Evolutionary conservation across 2,888 invertebrate species (phyloP).

Genomic region (Cerastis rubricosa): DNA sequence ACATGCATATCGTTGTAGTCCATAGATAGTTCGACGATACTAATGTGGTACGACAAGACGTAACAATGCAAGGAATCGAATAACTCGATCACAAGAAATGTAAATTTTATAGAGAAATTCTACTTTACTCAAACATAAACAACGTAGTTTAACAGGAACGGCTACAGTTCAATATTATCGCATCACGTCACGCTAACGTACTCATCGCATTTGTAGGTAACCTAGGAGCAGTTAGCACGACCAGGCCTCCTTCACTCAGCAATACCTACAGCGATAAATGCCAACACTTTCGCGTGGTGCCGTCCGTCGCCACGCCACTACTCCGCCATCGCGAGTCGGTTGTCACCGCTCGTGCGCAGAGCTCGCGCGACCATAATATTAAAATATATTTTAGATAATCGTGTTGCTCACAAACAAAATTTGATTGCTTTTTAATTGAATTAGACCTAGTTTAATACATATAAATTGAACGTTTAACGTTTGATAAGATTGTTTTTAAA

Average conservation of each 20-base stretch:
- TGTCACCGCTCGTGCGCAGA: no score
- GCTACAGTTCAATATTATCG: background rate
- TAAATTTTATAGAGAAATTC: background rate
- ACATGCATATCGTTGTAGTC: slow-evolving; percentile 5
- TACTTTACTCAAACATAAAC: background rate
- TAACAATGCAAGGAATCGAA: background rate
- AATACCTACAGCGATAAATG: no score
- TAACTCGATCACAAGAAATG: background rate
- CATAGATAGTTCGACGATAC: background rate
- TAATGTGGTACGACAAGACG: background rate
- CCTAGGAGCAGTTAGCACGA: background rate
- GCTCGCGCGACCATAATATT: no score
- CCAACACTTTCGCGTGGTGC: no score
- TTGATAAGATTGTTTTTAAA: no score
- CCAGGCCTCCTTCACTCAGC: background rate
- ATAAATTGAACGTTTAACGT: no score
- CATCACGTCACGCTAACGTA: background rate
- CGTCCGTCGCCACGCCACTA: no score
- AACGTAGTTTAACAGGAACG: background rate
- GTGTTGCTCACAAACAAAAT: no score
- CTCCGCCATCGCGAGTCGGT: no score
- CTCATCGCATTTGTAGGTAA: background rate
- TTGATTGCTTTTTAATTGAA: no score
- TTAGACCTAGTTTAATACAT: no score
- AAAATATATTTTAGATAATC: no score